Conservation (phyloP, 2,888 invertebrate species). For the Elysia crispata region DNA sequence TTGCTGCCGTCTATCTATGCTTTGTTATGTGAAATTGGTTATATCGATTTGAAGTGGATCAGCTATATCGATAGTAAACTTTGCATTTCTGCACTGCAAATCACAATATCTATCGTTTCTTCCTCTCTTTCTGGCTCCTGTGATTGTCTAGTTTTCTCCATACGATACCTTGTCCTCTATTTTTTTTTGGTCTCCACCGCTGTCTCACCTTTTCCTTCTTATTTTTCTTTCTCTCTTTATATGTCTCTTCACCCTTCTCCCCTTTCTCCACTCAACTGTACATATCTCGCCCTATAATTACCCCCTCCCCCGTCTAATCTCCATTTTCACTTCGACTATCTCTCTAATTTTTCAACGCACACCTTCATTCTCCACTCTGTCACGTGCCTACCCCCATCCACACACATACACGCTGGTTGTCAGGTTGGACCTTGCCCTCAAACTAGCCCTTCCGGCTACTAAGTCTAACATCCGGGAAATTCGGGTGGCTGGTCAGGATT, state of each 20-base stretch:
- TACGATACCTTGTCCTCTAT: background rate
- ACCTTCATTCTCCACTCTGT: background rate
- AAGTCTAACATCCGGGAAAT: too few species aligned
- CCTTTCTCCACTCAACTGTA: slow-evolving; percentile 9
- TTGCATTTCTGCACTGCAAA: too few species aligned
- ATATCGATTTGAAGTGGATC: too few species aligned
- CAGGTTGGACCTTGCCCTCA: background rate
- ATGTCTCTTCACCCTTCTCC: background rate
- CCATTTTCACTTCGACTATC: background rate
- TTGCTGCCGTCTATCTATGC: too few species aligned
- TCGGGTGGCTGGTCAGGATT: too few species aligned
- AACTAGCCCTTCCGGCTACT: background rate
- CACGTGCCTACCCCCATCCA: background rate
- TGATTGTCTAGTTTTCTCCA: too few species aligned
- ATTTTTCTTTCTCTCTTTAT: slow-evolving; percentile 1
- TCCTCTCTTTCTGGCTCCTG: too few species aligned
- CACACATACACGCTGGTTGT: background rate
- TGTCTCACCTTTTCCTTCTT: background rate
- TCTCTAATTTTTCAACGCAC: background rate
- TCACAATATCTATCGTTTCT: too few species aligned
- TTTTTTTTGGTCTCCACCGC: background rate
- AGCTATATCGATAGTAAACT: too few species aligned
- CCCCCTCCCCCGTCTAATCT: background rate
- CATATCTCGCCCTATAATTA: background rate
- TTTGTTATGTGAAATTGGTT: too few species aligned